Conservation (phyloP, 2,797 vertebrate genomes). For the Myotis myotis region DNA sequence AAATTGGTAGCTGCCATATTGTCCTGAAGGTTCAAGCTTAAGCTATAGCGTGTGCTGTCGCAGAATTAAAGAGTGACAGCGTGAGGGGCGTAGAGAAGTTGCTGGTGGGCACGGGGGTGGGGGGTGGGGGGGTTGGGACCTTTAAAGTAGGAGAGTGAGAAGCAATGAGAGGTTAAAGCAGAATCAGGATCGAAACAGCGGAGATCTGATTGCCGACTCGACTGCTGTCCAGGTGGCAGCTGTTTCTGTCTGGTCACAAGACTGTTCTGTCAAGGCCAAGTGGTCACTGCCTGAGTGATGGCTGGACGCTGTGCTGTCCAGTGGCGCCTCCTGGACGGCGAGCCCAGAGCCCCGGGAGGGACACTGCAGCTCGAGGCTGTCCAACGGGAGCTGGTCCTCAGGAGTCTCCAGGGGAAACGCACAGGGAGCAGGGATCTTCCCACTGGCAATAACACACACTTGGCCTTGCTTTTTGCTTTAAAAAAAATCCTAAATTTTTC, state of each 20-base stretch:
- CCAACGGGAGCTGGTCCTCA: background rate
- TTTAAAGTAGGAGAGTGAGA: background rate
- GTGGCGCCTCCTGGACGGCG: too few species aligned
- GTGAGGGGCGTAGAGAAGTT: rapidly evolving
- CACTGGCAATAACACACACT: background rate
- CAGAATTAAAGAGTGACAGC: background rate
- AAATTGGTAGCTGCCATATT: too few species aligned
- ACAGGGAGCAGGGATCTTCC: background rate
- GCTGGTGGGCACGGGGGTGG: rapidly evolving
- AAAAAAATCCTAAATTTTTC: background rate
- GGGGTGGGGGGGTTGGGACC: too few species aligned
- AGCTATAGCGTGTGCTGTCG: rapidly evolving
- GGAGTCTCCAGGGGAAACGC: background rate
- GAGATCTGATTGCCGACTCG: background rate
- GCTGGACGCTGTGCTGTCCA: background rate
- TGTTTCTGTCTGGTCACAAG: background rate
- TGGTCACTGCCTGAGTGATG: background rate
- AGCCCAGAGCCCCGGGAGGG: background rate
- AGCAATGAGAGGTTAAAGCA: background rate
- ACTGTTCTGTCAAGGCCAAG: background rate
- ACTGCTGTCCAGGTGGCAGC: background rate
- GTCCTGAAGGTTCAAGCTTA: background rate
- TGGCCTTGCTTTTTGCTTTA: background rate
- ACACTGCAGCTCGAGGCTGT: background rate
- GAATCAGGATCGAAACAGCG: rapidly evolving